Conservation (phyloP, 2,888 invertebrate genomes). For the Lycia hirtaria region DNA sequence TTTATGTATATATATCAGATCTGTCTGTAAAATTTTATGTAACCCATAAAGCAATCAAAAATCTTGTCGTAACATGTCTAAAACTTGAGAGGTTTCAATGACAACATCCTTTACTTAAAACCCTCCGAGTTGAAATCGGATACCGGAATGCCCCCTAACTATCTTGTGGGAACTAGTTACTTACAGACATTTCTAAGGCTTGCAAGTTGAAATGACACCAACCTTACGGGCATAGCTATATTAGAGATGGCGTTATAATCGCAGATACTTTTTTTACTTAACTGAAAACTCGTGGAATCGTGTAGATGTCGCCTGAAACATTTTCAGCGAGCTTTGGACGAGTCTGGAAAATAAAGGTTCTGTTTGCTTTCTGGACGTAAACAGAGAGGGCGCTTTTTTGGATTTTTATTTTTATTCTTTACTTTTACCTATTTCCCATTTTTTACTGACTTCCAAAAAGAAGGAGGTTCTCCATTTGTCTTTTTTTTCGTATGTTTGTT, state of each 20-base stretch:
- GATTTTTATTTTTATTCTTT: neutral
- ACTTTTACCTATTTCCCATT: no score
- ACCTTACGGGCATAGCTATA: neutral
- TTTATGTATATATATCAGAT: no score
- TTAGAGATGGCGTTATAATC: conserved; percentile 16
- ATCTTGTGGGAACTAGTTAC: conserved; percentile 7
- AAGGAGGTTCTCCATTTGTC: no score
- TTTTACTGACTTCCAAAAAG: no score
- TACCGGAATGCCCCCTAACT: conserved; percentile 28
- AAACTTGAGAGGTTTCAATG: conserved; percentile 41
- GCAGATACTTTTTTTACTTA: no score
- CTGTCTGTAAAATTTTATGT: conserved; percentile 48
- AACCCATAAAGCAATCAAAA: conserved; percentile 46
- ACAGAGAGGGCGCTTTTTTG: conserved; percentile 22
- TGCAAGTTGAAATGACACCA: conserved; percentile 3
- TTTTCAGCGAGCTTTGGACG: conserved; percentile 3
- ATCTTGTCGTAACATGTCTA: conserved; percentile 43
- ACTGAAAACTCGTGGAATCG: conserved; percentile 1
- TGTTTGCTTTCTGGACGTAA: neutral
- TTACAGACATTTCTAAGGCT: conserved; percentile 14
- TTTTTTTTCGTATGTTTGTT: no score
- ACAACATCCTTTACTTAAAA: conserved; percentile 21
- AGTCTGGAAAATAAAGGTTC: neutral
- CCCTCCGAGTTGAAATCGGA: conserved; percentile 19
- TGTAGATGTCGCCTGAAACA: conserved; percentile 29